phyloP scores from a whole-genome alignment of 2,888 invertebrate species.

The Octodonta nipae region DNA sequence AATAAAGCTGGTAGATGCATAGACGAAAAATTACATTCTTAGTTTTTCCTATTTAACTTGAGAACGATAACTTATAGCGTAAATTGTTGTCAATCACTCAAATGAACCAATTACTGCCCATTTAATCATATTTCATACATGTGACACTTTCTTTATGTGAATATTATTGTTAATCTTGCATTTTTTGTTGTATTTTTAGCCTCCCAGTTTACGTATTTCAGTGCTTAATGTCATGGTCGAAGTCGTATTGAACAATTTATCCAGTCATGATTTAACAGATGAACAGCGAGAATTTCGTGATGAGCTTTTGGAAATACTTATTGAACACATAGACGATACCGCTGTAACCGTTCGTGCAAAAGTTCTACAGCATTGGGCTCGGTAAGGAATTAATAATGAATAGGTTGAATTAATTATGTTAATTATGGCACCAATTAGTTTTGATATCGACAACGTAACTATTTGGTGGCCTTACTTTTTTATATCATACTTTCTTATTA shows the following conservation, averaged over 20 bases:
- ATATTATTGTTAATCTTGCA: neutral
- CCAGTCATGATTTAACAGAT: slow-evolving; percentile 46
- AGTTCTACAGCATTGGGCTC: slow-evolving; percentile 33
- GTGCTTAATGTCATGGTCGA: slow-evolving; percentile 73
- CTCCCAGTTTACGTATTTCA: slow-evolving; percentile 61
- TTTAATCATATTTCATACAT: too few relatives aligned
- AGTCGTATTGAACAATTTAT: slow-evolving; percentile 57
- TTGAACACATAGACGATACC: slow-evolving; percentile 71
- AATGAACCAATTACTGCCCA: too few relatives aligned
- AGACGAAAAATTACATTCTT: too few relatives aligned
- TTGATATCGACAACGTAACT: too few relatives aligned
- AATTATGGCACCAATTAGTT: too few relatives aligned
- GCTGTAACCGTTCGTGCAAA: slow-evolving; percentile 78
- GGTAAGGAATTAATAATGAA: slow-evolving; percentile 3
- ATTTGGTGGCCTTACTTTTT: neutral
- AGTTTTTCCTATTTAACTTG: too few relatives aligned
- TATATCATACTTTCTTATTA: too few relatives aligned
- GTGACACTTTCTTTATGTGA: too few relatives aligned
- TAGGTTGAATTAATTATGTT: too few relatives aligned
- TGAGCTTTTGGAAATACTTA: slow-evolving; percentile 63
- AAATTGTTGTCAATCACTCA: too few relatives aligned
- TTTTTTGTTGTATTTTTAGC: slow-evolving; percentile 31
- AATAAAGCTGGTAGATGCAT: too few relatives aligned
- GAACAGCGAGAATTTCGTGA: slow-evolving; percentile 42
- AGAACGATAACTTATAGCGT: too few relatives aligned